Evolutionary conservation across 1,140 invertebrate genomes (phyloP), one percentile per base, ranked within the genome.

Genomic region (Saccostrea echinata): DNA sequence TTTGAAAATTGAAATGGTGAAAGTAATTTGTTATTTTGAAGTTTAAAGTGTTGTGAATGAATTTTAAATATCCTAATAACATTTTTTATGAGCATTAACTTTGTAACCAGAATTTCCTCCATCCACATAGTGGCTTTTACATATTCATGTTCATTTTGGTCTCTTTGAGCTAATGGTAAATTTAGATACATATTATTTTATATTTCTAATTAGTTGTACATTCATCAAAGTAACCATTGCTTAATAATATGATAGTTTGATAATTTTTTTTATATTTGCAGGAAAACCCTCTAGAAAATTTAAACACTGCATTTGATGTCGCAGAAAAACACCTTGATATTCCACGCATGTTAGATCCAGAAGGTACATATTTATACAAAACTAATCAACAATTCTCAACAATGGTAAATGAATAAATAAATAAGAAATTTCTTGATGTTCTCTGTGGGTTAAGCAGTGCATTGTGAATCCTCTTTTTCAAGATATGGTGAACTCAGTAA

Each of bases 311-410:
- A 92, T 99, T 99, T 95, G 99, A 99, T 96, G 98, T 99, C 93
- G 99, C 99, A 94, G 99, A 99, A 96, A 99, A 99, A 95, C 99
- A 99, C 95, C 96, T 99, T 92, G 99, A 99, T 96, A 99, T 99
- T 96, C 99, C 99, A 91, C 97, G 98, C 96, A 99, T 99, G 99
- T 98, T 99, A 97, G 99, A 99, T 96, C 98, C 99, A 94, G 99
- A 99, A 96, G 99, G 99, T 99, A 96, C 96, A 96, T 88, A 89
- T 51, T 85, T n/a, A 55, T 86, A n/a, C n/a, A 2, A 61, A 61
- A n/a, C 1, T 61, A 61, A 21, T 57, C n/a, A 61, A 21, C 18
- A 61, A 61, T 6, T 61, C 18, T 61, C 18, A 61, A 61, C 18
- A 61, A 43, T 43, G 43, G n/a, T 55, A 55, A 55, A 61, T 61